Evolutionary conservation across 2,113 vertebrate genomes (phyloP).

Genomic region (Baryphthengus martii): DNA sequence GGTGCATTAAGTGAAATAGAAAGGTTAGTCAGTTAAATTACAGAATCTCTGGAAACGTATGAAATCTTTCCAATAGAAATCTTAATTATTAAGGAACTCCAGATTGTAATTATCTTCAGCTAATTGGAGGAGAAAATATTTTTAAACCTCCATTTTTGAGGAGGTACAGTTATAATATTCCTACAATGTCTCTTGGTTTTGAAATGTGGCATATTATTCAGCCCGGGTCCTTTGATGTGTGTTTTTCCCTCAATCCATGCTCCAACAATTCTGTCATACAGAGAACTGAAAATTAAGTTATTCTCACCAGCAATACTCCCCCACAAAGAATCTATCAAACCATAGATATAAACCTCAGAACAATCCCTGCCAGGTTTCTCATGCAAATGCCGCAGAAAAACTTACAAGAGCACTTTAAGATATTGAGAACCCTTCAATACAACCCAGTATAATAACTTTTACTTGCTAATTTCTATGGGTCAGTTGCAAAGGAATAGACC

Average conservation of each 20-base stretch:
- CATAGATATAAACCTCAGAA: slow-evolving; percentile 90
- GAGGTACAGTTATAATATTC: slow-evolving; percentile 60
- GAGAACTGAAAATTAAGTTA: slow-evolving; percentile 94
- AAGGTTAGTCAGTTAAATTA: slow-evolving; percentile 11
- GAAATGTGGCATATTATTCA: slow-evolving; percentile 77
- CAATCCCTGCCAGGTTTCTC: slow-evolving; percentile 93
- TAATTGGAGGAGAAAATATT: slow-evolving; percentile 41
- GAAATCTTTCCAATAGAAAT: neutral
- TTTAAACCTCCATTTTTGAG: slow-evolving; percentile 10
- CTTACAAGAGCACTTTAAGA: slow-evolving; percentile 96
- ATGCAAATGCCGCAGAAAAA: slow-evolving; percentile 94
- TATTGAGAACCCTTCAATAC: slow-evolving; percentile 90
- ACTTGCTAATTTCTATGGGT: slow-evolving; percentile 98
- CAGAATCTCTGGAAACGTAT: neutral
- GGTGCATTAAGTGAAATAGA: neutral
- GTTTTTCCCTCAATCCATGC: slow-evolving; percentile 79
- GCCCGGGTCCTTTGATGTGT: slow-evolving; percentile 76
- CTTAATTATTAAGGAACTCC: slow-evolving; percentile 31
- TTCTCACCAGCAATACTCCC: slow-evolving; percentile 87
- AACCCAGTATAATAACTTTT: slow-evolving; percentile 92
- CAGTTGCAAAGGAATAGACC: slow-evolving; percentile 93
- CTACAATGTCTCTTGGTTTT: slow-evolving; percentile 62
- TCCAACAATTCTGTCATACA: slow-evolving; percentile 88
- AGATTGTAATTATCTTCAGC: slow-evolving; percentile 24
- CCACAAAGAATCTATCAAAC: slow-evolving; percentile 93